Percentiles rank a stretch among this genome's conserved stretches.
Evolutionary conservation across 2,797 vertebrate species (phyloP).

Genomic region (Meda fulgida): DNA sequence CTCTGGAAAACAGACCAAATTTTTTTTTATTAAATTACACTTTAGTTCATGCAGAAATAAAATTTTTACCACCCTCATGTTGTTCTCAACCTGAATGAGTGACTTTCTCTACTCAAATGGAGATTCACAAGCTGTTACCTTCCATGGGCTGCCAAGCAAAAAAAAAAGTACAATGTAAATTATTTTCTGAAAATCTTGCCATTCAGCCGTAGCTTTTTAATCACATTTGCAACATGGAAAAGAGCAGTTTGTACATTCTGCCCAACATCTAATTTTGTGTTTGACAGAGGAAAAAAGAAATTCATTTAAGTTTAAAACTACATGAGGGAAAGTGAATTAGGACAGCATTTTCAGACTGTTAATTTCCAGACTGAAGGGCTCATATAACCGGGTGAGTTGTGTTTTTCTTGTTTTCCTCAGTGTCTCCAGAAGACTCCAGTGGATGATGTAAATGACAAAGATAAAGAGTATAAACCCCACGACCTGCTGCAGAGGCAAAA

Average conservation of each 20-base stretch:
- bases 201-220: neutral
- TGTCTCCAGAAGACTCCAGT: conserved; percentile 85
- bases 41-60: neutral
- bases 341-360: neutral
- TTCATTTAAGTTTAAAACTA: neutral
- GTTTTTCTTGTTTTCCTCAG: conserved; percentile 65
- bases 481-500: conserved; percentile 84
- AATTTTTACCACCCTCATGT: neutral
- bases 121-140: neutral
- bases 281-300: neutral
- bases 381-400: neutral
- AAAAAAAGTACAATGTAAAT: neutral
- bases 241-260: neutral
- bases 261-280: neutral
- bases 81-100: neutral
- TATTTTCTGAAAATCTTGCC: neutral
- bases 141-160: neutral
- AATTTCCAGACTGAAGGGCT: neutral
- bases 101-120: neutral
- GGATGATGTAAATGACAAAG: conserved; percentile 74
- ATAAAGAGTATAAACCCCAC: conserved; percentile 87
- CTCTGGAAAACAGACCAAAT: neutral
- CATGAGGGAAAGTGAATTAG: neutral
- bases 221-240: neutral
- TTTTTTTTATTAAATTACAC: neutral